A percentile compares a stretch with the other conserved stretches of the same genome.
These are phyloP conservation scores for Gasterosteus nipponicus DNA, from an alignment of 2,113 vertebrate genomes.

Conservation along the genomic window DNA sequence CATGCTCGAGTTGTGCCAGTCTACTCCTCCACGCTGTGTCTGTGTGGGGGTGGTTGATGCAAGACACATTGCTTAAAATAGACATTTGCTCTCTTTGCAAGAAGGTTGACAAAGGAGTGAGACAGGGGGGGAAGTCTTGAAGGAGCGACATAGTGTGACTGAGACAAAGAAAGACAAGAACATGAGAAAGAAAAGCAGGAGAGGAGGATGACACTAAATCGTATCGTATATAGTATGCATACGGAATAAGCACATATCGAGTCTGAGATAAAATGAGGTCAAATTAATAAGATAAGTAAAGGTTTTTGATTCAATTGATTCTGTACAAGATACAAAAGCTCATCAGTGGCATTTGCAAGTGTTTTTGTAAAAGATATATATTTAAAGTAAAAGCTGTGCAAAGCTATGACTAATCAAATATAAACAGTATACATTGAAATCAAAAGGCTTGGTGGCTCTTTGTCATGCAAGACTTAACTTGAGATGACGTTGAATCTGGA, in stretches of 20 bases:
- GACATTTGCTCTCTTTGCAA: slow-evolving; percentile 77
- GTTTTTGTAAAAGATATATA: slow-evolving; percentile 8
- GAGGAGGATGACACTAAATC: slow-evolving; percentile 39
- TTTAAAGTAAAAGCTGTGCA: slow-evolving; percentile 10
- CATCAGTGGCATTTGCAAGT: not conserved
- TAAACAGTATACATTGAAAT: slow-evolving; percentile 37
- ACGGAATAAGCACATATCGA: slow-evolving; percentile 60
- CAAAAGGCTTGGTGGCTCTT: slow-evolving; percentile 41
- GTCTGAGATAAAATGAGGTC: slow-evolving; percentile 56
- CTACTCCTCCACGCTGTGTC: slow-evolving; percentile 60
- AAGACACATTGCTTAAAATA: slow-evolving; percentile 81
- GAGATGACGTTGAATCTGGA: slow-evolving; percentile 58
- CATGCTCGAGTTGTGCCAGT: slow-evolving; percentile 70
- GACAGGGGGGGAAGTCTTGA: slow-evolving; percentile 56
- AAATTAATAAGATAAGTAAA: slow-evolving; percentile 66
- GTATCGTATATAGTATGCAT: slow-evolving; percentile 26
- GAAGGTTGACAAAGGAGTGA: slow-evolving; percentile 73
- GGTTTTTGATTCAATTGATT: not conserved
- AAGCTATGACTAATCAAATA: slow-evolving; percentile 39
- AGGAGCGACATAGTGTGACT: slow-evolving; percentile 55
- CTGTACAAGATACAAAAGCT: slow-evolving; percentile 21
- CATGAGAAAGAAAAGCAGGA: slow-evolving; percentile 16
- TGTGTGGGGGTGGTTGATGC: slow-evolving; percentile 78
- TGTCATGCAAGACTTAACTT: slow-evolving; percentile 53
- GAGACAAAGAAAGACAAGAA: slow-evolving; percentile 38